These are phyloP conservation scores for Meriones unguiculatus DNA, from an alignment of 2,113 vertebrate species.

Conservation along the genomic window DNA sequence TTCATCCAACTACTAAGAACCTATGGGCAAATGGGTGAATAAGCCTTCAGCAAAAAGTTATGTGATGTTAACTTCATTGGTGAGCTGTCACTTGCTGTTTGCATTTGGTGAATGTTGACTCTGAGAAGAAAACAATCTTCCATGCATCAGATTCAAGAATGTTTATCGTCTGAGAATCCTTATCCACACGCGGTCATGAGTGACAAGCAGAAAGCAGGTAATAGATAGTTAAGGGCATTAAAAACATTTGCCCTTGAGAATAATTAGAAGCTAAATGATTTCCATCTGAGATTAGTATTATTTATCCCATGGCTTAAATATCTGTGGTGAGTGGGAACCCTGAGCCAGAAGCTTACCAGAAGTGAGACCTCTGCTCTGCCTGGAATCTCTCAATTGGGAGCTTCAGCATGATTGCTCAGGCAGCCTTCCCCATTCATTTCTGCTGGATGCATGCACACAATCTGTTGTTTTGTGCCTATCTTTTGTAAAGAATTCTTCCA, in stretches of 20 bases:
- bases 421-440: not conserved
- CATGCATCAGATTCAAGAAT: not conserved
- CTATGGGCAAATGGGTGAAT: not conserved
- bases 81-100: not conserved
- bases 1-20: not conserved
- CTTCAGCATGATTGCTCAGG: not conserved
- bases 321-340: not conserved
- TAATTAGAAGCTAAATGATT: not conserved
- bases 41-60: not conserved
- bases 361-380: too few relatives aligned
- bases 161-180: not conserved
- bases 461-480: not conserved
- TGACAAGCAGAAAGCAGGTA: not conserved
- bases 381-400: not conserved
- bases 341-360: not conserved
- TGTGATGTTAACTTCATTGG: too few relatives aligned
- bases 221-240: not conserved
- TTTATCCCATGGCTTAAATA: not conserved
- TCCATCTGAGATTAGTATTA: not conserved
- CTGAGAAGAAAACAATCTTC: not conserved
- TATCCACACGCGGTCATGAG: too few relatives aligned
- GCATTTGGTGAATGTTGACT: not conserved
- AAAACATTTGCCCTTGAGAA: not conserved
- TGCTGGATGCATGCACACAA: not conserved
- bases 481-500: not conserved